Base-by-base conservation (phyloP, 1,140 invertebrate genomes). In the Pristionchus pacificus region DNA sequence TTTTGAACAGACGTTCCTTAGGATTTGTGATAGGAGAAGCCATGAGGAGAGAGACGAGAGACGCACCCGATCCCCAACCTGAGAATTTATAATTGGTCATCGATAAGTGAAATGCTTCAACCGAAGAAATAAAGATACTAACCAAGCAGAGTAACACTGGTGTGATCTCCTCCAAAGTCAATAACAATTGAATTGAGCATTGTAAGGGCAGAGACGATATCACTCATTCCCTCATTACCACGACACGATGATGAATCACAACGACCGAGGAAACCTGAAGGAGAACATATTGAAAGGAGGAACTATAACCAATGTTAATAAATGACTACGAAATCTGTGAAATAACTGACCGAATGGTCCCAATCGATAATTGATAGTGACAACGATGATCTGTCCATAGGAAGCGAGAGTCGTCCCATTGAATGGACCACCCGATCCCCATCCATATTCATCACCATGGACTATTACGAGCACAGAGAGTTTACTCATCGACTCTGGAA, bases 181-280 rank as follows among this genome's bases (percentile, higher is more conserved):
- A 76, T 79, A 14, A 86, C 82, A 65, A 86, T 84, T 57, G 82
- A 79, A 60, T 79, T 76, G 13, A 87, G 75, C 85, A 86, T 86
- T 64, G 84, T 83, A 19, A 83, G 68, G 3, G 81, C 81, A n/a
- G 81, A 81, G 2, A 83, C 82, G 32, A 83, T 55, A 73, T 83
- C 81, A 28, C 78, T 79, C 25, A 83, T 73, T 28, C 81, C 81
- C 55, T 78, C 72, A 72, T 83, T 83, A 27, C 81, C 81, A 27
- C 76, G 65, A 65, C 81, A 83, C 60, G 77, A 78, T n/a, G 71
- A 74, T 15, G 77, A 64, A 71, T 83, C 81, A 80, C 81, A 83
- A 29, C 80, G 66, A 24, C 81, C 82, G 68, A 84, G 29, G 71
- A 83, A 83, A 25, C 81, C 80, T 77, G 58, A 68, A 76, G 32